Evolutionary conservation across 53 echinoderm and acorn worm species (phyloP), one percentile per base, ranked within the genome.

Genomic region (Crossaster papposus): DNA sequence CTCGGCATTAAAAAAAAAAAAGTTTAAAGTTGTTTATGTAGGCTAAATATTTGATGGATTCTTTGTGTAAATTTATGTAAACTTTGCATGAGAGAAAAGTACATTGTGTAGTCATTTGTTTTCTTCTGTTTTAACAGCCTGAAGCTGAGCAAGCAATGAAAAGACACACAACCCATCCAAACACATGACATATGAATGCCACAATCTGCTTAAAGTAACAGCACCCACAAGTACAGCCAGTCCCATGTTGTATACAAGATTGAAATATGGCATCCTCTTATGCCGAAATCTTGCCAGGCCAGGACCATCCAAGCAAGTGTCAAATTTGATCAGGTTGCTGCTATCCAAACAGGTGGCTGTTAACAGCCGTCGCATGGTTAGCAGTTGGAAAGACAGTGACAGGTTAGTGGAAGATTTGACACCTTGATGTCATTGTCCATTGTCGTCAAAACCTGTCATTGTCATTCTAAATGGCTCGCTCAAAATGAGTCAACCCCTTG

Each of bases 201-300:
- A 29, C 37, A 38, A 38, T 24, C 79, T 30, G 51, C 79, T 51
- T 30, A 54, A 50, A n/a, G n/a, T n/a, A n/a, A 28, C 36, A 32
- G 65, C 36, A 22, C 38, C 64, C 68, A 14, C 64, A 62, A 34
- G 81, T 22, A 34, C 34, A 36, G 12, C 15, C 32, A 30, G 65
- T 14, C 72, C 72, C 84, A 84, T 84, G 84, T 84, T 71, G 38
- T 37, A 20, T 54, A 30, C 72, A 84, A 84, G 72, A 3, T 84
- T 84, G 73, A 84, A 84, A 84, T 84, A 84, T 72, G 84, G 84
- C 84, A 54, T 72, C 84, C 72, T 71, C 84, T 53, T 84, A 54
- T 84, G 84, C 84, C 84, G 54, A 71, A 32, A 14, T 51, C 84
- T 84, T 84, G 84, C 84, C 72, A 72, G 84, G 73, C 73, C 84